phyloP scores from a whole-genome alignment of 2,888 invertebrate species.

The Melanargia galathea region DNA sequence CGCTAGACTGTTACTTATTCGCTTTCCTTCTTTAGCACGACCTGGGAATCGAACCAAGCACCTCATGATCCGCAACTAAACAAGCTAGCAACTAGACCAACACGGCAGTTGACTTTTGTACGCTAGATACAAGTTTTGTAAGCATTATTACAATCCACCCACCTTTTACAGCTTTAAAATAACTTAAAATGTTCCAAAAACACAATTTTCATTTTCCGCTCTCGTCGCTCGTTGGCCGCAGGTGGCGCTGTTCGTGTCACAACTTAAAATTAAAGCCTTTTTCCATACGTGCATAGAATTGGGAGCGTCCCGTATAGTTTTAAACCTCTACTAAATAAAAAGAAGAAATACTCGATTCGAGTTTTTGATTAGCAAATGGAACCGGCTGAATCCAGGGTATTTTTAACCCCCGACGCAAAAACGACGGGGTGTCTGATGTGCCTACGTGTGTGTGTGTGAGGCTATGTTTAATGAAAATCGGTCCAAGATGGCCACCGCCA shows the following conservation, averaged over 20 bases:
- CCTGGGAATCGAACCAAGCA: too few relatives aligned
- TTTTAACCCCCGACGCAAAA: too few relatives aligned
- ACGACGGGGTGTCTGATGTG: too few relatives aligned
- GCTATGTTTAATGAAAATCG: too few relatives aligned
- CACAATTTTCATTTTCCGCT: conserved; percentile 4
- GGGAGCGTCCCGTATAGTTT: not conserved
- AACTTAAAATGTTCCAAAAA: conserved; percentile 7
- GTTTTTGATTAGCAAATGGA: not conserved
- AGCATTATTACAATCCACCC: conserved; percentile 2
- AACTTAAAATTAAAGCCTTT: conserved; percentile 31
- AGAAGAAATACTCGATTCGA: not conserved
- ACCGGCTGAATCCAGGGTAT: too few relatives aligned
- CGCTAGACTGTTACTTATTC: too few relatives aligned
- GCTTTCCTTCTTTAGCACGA: too few relatives aligned
- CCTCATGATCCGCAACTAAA: too few relatives aligned
- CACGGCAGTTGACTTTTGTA: too few relatives aligned
- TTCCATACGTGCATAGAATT: conserved; percentile 19
- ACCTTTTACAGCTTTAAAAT: conserved; percentile 1
- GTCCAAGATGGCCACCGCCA: too few relatives aligned
- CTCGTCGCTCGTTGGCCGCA: conserved; percentile 4
- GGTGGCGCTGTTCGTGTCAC: conserved; percentile 21
- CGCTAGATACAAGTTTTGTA: not conserved
- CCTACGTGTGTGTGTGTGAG: too few relatives aligned
- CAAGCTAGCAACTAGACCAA: too few relatives aligned
- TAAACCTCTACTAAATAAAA: not conserved